Conservation (phyloP, 2,888 invertebrate genomes). For the Sussaba pulchella region DNA sequence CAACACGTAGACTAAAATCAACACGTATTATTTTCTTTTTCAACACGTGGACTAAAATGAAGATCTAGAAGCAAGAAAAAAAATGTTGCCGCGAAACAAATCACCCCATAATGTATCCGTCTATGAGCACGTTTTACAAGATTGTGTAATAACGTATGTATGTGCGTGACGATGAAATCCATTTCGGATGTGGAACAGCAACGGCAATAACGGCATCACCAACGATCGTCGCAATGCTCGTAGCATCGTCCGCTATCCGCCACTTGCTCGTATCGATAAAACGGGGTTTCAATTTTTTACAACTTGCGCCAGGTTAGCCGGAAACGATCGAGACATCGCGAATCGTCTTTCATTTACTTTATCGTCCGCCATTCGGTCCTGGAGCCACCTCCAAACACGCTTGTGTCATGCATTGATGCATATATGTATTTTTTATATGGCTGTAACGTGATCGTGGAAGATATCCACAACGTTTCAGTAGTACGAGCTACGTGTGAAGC, state of each 20-base stretch:
- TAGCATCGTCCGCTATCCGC: background rate
- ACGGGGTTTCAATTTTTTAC: conserved; percentile 32
- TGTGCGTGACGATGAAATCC: conserved; percentile 12
- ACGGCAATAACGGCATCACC: too few relatives aligned
- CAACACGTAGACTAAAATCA: too few relatives aligned
- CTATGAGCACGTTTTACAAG: background rate
- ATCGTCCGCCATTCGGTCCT: conserved; percentile 43
- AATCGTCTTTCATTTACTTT: conserved; percentile 54
- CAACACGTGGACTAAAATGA: too few relatives aligned
- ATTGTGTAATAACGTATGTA: background rate
- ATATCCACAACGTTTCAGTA: background rate
- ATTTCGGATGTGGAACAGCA: conserved; percentile 17
- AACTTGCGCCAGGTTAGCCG: conserved; percentile 1
- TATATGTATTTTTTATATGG: background rate
- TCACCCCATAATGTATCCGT: background rate
- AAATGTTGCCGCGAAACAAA: too few relatives aligned
- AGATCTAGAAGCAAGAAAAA: too few relatives aligned
- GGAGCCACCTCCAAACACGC: conserved; percentile 11
- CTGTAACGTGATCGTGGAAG: background rate
- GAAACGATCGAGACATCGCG: conserved; percentile 36
- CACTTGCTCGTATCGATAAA: conserved; percentile 38
- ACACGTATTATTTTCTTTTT: too few relatives aligned
- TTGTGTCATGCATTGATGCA: background rate
- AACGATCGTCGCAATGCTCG: conserved; percentile 27
- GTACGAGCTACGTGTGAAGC: background rate